Evolutionary conservation across 1,140 invertebrate genomes (phyloP).

Genomic region (Caenorhabditis inopinata): DNA sequence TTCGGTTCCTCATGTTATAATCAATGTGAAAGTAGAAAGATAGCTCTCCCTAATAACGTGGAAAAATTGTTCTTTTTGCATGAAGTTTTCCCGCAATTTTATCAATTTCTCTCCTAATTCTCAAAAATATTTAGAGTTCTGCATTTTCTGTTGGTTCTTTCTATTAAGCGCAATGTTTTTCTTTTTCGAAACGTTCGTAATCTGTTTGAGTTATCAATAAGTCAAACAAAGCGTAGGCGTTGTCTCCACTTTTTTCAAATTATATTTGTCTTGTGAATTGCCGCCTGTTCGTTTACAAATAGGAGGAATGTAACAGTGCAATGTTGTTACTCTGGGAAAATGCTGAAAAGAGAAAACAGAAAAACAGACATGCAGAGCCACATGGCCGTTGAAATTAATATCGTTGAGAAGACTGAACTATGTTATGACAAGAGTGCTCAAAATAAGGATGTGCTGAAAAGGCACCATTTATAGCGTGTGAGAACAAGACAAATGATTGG

Average conservation of each 20-base stretch:
- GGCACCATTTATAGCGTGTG: neutral
- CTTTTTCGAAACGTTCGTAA: constrained; percentile 18
- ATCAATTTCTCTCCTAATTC: too few species aligned
- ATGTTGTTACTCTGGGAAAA: constrained; percentile 14
- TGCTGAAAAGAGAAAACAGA: neutral
- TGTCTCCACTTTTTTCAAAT: neutral
- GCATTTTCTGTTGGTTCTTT: neutral
- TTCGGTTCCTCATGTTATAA: too few species aligned
- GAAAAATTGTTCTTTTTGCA: too few species aligned
- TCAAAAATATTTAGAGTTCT: neutral
- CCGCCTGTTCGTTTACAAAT: constrained; percentile 17
- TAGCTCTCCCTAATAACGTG: too few species aligned
- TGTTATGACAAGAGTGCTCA: too few species aligned
- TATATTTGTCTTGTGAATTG: constrained; percentile 14
- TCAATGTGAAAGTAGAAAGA: too few species aligned
- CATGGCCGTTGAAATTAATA: neutral
- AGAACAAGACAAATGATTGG: too few species aligned
- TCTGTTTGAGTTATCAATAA: constrained; percentile 30
- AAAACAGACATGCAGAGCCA: constrained; percentile 16
- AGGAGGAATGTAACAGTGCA: neutral
- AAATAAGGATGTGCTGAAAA: neutral
- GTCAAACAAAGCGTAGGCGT: constrained; percentile 26
- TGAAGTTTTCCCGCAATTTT: neutral
- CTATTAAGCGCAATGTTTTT: neutral
- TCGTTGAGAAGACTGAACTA: neutral